Evolutionary conservation across 2,113 vertebrate genomes (phyloP).

Genomic region (Oreochromis niloticus): DNA sequence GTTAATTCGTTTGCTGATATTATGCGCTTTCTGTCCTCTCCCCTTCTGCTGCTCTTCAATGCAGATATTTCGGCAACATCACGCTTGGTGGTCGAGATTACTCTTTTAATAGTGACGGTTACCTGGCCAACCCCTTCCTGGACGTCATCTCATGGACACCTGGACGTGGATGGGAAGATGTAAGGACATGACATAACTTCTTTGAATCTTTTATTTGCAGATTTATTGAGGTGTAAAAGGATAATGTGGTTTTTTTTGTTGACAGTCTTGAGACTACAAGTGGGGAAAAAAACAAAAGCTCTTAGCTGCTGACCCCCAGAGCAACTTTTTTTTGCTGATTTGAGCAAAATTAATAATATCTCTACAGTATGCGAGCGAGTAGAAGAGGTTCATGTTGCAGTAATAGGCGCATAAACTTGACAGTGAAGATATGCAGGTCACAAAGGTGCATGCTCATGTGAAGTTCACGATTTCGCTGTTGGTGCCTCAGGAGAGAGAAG

Average conservation of each 20-base stretch:
- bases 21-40: background rate
- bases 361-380: background rate
- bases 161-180: constrained; percentile 91
- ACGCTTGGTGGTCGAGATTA: constrained; percentile 89
- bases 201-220: background rate
- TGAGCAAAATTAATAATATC: background rate
- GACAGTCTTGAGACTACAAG: background rate
- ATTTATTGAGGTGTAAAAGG: background rate
- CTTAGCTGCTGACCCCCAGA: background rate
- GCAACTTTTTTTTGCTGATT: constrained; percentile 25
- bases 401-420: constrained; percentile 6
- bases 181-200: constrained; percentile 65
- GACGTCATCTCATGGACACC: constrained; percentile 90
- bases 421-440: constrained; percentile 11
- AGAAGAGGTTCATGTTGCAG: background rate
- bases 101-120: constrained; percentile 89
- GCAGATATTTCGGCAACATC: constrained; percentile 93
- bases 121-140: constrained; percentile 89
- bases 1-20: background rate
- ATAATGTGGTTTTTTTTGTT: background rate
- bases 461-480: constrained; percentile 32
- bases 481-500: constrained; percentile 24
- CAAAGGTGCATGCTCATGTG: constrained; percentile 29
- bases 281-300: background rate
- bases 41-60: background rate